Base-by-base conservation (phyloP, 2,888 invertebrate species). In the Malachius bipustulatus region DNA sequence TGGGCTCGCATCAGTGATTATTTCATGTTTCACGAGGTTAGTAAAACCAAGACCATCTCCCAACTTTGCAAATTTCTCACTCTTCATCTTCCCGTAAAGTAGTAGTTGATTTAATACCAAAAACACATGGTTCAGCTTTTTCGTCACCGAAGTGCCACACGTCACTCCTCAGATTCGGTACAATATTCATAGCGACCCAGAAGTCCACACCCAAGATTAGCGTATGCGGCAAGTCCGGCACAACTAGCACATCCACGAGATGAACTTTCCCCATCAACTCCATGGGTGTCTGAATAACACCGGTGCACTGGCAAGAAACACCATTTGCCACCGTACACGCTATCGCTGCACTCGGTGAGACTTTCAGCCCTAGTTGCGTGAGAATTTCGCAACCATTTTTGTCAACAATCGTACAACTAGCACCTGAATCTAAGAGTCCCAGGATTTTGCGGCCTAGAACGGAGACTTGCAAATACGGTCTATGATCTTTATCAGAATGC, bases 301-400 rank as follows among this genome's bases (percentile, higher is more conserved):
- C 44, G 6, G 39, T 36, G 30, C 32, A 27, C 9, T 6, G 4
- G 14, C 32, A 35, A 3, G 4, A 9, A 6, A 34, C 8, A 8
- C 41, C 44, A 39, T 47, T 44, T 2, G 47, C 47, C 8, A 47
- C 40, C 1, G 41, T 38, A 31, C 38, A 38, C 10, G 16, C 14
- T 8, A 32, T 16, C 9, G n/a, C 11, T n/a, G n/a, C n/a, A 4
- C 26, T 4, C 3, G 19, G 14, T 9, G 14, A 16, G 11, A 37
- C n/a, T 16, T 32, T 33, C 10, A 33, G 27, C n/a, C 36, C 36
- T 24, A 36, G 16, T 26, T 15, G 27, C 9, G 14, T 9, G 9
- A 34, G 16, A 14, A 4, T 3, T 3, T 28, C 11, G 12, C 16
- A 27, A 3, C 28, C 34, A 2, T 14, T 4, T 9, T 4, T 26